Conservation (phyloP, 2,797 vertebrate genomes). For the Heterohyrax brucei region DNA sequence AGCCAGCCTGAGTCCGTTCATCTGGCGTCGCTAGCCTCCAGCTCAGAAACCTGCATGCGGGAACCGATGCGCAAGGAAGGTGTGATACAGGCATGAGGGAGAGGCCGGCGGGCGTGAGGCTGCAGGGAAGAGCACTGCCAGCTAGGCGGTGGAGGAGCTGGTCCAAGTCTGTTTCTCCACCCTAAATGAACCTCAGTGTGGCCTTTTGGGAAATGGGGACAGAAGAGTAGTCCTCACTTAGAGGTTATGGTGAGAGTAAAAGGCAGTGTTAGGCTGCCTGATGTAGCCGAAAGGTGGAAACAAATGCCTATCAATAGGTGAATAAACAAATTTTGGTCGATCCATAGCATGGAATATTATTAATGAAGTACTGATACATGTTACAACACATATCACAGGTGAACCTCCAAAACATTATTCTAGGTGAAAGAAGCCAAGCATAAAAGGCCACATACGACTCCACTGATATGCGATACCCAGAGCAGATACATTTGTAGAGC, state of each 20-base stretch:
- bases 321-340: background rate
- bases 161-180: background rate
- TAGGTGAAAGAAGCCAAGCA: conserved; percentile 8
- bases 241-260: background rate
- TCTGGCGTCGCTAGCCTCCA: background rate
- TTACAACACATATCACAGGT: background rate
- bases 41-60: background rate
- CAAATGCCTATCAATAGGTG: background rate
- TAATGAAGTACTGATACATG: background rate
- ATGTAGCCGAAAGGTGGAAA: background rate
- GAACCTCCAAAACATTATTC: background rate
- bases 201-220: background rate
- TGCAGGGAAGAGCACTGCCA: background rate
- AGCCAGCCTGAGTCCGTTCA: background rate
- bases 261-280: background rate
- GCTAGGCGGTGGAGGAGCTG: background rate
- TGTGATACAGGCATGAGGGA: background rate
- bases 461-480: background rate
- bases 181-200: background rate
- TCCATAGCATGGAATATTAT: background rate
- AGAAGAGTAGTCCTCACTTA: background rate
- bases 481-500: background rate
- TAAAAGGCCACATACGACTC: background rate
- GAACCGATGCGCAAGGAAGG: background rate
- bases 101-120: background rate